Evolutionary conservation across 2,113 vertebrate species (phyloP).

Genomic region (Gobiocypris rarus): DNA sequence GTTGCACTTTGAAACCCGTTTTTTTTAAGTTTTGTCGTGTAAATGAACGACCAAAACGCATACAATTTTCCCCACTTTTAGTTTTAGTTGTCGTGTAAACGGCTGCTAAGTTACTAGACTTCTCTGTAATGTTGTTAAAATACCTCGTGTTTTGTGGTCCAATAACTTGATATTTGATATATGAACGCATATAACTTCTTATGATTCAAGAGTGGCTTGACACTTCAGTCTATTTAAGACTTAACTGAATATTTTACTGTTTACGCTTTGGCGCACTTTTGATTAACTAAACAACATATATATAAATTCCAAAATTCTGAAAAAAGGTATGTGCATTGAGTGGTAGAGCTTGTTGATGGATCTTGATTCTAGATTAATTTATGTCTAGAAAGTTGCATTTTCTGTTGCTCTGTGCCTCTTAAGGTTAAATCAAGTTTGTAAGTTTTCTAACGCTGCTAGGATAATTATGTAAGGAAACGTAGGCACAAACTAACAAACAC

Average conservation of each 20-base stretch:
- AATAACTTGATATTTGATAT: neutral
- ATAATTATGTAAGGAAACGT: slow-evolving; percentile 37
- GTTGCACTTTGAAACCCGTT: no score
- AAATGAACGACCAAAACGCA: no score
- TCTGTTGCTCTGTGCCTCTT: slow-evolving; percentile 38
- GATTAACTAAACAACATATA: no score
- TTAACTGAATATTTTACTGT: neutral
- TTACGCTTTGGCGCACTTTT: neutral
- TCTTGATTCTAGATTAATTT: neutral
- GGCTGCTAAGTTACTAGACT: neutral
- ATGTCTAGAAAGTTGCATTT: neutral
- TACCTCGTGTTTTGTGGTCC: slow-evolving; percentile 27
- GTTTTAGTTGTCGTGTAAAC: no score
- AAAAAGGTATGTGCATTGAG: neutral
- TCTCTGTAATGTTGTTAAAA: neutral
- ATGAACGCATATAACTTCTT: neutral
- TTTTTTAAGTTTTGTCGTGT: no score
- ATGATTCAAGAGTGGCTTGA: neutral
- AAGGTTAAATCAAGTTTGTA: slow-evolving; percentile 49
- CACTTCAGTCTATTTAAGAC: neutral
- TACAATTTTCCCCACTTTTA: no score
- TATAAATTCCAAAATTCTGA: no score
- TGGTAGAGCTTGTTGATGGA: neutral
- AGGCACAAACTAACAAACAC: slow-evolving; percentile 44
- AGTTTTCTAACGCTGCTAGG: slow-evolving; percentile 53